These are phyloP conservation scores for Brachyhypopomus occidentalis DNA, from an alignment of 2,113 vertebrate genomes.

Conservation along the genomic window DNA sequence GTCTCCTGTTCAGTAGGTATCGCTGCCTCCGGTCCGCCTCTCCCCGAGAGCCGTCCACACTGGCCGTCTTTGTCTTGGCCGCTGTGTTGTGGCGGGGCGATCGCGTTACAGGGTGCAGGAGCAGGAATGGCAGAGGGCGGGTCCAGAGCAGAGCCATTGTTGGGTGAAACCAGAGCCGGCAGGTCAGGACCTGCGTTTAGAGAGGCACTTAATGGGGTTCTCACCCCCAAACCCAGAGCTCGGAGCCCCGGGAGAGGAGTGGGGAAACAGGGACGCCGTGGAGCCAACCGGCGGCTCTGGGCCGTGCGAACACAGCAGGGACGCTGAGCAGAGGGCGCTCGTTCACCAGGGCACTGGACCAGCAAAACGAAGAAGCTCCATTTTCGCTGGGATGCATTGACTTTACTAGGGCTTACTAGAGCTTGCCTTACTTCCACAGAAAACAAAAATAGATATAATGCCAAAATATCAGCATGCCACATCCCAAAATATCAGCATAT, in stretches of 20 bases:
- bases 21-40: neutral
- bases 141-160: constrained; percentile 33
- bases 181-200: constrained; percentile 40
- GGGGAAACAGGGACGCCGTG: constrained; percentile 9
- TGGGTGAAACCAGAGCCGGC: constrained; percentile 34
- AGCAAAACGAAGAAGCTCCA: constrained; percentile 7
- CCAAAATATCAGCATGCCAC: no score
- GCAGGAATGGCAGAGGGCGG: constrained; percentile 16
- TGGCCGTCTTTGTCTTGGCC: constrained; percentile 45
- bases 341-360: constrained; percentile 31
- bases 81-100: neutral
- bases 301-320: constrained; percentile 9
- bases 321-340: constrained; percentile 29
- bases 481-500: no score
- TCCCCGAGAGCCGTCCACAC: constrained; percentile 24
- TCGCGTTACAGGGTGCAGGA: constrained; percentile 37
- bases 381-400: constrained; percentile 3
- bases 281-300: neutral
- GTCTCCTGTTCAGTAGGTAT: neutral
- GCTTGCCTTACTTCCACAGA: neutral
- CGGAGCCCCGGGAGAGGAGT: constrained; percentile 30
- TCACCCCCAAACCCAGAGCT: constrained; percentile 51
- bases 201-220: constrained; percentile 49
- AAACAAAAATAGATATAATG: no score
- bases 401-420: neutral